Evolutionary conservation across 2,888 invertebrate species (phyloP).

Genomic region (Torymus tubicola): DNA sequence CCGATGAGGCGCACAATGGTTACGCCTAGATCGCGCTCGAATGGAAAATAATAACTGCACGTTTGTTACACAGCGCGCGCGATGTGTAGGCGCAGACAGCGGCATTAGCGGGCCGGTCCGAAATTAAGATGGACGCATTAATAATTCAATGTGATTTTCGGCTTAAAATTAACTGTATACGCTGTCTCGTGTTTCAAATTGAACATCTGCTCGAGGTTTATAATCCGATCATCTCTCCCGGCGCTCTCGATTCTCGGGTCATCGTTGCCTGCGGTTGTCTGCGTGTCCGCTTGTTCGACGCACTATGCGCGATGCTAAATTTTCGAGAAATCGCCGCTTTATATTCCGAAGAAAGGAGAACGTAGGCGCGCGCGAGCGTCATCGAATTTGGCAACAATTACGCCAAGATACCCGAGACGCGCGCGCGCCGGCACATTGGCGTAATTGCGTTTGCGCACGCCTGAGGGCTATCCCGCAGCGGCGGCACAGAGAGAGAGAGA

Average conservation of each 20-base stretch:
- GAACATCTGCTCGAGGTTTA: conserved; percentile 60
- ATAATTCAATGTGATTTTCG: conserved; percentile 52
- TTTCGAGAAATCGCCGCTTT: background rate
- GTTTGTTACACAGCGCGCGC: no score
- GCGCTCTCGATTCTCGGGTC: conserved; percentile 18
- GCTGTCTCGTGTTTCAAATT: conserved; percentile 58
- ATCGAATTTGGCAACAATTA: conserved; percentile 68
- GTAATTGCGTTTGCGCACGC: conserved; percentile 42
- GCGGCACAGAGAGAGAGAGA: no score
- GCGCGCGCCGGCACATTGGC: background rate
- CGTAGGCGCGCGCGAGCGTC: conserved; percentile 47
- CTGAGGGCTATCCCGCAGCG: no score
- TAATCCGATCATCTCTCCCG: conserved; percentile 55
- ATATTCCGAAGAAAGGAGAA: background rate
- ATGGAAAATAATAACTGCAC: no score
- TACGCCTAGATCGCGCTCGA: no score
- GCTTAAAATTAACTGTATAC: conserved; percentile 37
- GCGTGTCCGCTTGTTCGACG: conserved; percentile 25
- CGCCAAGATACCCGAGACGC: conserved; percentile 40
- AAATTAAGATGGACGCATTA: conserved; percentile 49
- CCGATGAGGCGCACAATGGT: no score
- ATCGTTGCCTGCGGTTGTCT: conserved; percentile 48
- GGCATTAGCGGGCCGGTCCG: background rate
- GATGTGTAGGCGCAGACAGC: background rate
- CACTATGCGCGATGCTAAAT: background rate